A percentile compares a stretch with the other conserved stretches of the same genome.
Evolutionary conservation across 2,113 vertebrate genomes (phyloP).

Genomic region (Orycteropus afer): DNA sequence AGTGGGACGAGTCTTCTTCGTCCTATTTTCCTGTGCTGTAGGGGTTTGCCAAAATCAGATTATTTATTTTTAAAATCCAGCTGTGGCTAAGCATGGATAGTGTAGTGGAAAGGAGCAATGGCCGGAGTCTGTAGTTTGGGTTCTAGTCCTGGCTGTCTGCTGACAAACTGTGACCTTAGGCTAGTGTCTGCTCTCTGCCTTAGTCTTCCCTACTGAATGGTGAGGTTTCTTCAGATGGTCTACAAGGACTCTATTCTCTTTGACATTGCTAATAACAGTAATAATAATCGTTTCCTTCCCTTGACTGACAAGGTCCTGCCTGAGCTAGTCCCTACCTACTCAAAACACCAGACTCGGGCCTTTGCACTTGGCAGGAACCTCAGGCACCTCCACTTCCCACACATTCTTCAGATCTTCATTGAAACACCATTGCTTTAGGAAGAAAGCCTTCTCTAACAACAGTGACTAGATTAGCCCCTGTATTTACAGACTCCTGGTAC

Average conservation of each 20-base stretch:
- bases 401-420: not conserved
- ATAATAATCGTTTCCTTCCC: not conserved
- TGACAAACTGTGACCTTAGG: not conserved
- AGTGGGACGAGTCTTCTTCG: not conserved
- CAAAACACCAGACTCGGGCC: not conserved
- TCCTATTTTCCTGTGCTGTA: not conserved
- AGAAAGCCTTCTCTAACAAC: not conserved
- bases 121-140: not conserved
- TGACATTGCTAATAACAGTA: conserved; percentile 5
- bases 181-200: not conserved
- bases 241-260: not conserved
- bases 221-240: not conserved
- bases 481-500: not conserved
- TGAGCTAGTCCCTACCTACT: not conserved
- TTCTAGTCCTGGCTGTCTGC: not conserved
- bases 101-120: not conserved
- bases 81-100: not conserved
- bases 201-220: not conserved
- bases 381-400: not conserved
- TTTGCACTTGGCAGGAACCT: not conserved
- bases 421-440: not conserved
- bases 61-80: not conserved
- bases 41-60: not conserved
- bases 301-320: not conserved
- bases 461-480: not conserved